phyloP scores from a whole-genome alignment of 2,113 vertebrate species.

The Semnopithecus entellus region DNA sequence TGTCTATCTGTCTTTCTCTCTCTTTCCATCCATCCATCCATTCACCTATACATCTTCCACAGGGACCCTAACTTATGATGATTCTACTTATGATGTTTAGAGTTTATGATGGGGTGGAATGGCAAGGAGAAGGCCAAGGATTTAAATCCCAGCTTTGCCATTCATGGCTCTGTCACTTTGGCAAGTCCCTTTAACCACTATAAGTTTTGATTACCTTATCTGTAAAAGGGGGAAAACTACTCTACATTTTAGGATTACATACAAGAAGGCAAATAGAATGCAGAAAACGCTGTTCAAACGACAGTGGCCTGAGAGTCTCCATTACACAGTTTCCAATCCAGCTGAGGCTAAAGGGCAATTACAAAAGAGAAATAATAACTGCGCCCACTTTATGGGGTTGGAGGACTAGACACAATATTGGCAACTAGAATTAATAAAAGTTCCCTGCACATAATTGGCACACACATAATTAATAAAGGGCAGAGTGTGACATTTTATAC shows the following conservation, averaged over 20 bases:
- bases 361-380: neutral
- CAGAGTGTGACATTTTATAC: neutral
- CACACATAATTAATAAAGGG: neutral
- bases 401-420: neutral
- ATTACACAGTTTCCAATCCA: neutral
- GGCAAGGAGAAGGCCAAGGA: too few species aligned
- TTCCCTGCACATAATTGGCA: neutral
- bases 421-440: neutral
- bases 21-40: neutral
- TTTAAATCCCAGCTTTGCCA: neutral
- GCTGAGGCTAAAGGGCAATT: neutral
- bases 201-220: neutral
- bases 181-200: neutral
- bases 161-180: neutral
- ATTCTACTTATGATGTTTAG: neutral
- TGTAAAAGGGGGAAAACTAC: neutral
- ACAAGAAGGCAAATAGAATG: rapidly evolving
- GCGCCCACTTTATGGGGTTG: neutral
- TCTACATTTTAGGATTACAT: neutral
- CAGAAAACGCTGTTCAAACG: neutral
- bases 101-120: neutral
- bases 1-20: neutral
- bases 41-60: neutral
- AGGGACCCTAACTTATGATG: neutral
- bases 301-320: neutral